These are phyloP conservation scores for Omphaloscelis lunosa DNA, from an alignment of 2,888 invertebrate genomes.

Conservation along the genomic window DNA sequence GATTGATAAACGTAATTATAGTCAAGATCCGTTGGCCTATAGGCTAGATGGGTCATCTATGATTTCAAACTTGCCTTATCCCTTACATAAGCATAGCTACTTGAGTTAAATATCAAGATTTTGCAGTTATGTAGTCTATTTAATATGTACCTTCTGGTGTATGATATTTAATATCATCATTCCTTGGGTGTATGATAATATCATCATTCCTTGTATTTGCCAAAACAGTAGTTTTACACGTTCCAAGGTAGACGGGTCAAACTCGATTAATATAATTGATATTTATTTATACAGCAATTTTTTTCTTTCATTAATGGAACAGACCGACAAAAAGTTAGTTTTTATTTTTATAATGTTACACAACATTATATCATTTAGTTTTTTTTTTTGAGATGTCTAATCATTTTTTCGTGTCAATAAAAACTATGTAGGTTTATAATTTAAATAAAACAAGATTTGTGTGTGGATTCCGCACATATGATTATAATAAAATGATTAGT, in stretches of 20 bases:
- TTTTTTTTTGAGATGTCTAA: not conserved
- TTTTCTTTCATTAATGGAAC: constrained; percentile 7
- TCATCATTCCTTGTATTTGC: not conserved
- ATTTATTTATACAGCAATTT: not conserved
- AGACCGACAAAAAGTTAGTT: constrained; percentile 8
- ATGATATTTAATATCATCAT: not conserved
- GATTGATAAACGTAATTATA: constrained; percentile 22
- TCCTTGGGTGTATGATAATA: not conserved
- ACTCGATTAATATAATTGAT: constrained; percentile 2
- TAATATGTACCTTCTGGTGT: not conserved
- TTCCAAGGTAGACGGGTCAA: not conserved
- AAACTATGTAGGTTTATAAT: constrained; percentile 1
- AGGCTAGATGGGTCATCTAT: not conserved
- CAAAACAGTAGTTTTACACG: not conserved
- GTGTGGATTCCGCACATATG: not conserved
- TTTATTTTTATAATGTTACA: constrained; percentile 13
- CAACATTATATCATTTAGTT: constrained; percentile 13
- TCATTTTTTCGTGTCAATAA: not conserved
- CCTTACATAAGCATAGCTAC: too few species aligned
- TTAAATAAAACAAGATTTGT: not conserved
- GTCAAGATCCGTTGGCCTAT: not conserved
- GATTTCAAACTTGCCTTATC: not conserved
- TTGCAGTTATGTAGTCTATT: not conserved
- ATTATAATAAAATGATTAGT: constrained; percentile 18
- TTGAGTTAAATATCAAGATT: not conserved